These are phyloP conservation scores for Acanthopleura granulata DNA, from an alignment of 2,888 invertebrate species.

Conservation along the genomic window DNA sequence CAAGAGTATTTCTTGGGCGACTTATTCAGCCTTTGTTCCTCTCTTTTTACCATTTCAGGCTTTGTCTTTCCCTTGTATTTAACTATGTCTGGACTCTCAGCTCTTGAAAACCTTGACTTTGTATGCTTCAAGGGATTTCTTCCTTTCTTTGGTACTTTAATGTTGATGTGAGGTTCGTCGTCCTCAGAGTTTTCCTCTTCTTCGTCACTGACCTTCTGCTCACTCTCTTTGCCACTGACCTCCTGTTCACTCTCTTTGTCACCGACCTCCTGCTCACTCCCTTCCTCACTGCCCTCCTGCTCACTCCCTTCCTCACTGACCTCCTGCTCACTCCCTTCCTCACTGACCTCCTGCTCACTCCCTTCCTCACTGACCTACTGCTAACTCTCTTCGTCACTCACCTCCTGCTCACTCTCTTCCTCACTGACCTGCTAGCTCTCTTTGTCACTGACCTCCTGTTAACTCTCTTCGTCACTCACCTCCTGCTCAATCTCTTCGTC, in stretches of 20 bases:
- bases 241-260: no score
- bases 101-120: background rate
- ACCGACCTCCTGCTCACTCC: background rate
- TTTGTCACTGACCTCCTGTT: no score
- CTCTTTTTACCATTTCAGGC: background rate
- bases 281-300: background rate
- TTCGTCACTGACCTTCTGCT: background rate
- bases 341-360: no score
- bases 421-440: no score
- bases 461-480: no score
- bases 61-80: background rate
- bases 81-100: background rate
- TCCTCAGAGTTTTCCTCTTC: background rate
- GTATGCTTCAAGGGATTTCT: background rate
- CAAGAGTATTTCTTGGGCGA: slow-evolving; percentile 6
- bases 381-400: no score
- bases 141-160: background rate
- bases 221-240: background rate
- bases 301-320: no score
- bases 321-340: no score
- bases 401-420: no score
- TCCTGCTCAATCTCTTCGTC: no score
- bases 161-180: background rate
- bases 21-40: background rate
- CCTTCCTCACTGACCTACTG: no score